phyloP scores from a whole-genome alignment of 2,797 vertebrate species.

The Rhinophrynus dorsalis region DNA sequence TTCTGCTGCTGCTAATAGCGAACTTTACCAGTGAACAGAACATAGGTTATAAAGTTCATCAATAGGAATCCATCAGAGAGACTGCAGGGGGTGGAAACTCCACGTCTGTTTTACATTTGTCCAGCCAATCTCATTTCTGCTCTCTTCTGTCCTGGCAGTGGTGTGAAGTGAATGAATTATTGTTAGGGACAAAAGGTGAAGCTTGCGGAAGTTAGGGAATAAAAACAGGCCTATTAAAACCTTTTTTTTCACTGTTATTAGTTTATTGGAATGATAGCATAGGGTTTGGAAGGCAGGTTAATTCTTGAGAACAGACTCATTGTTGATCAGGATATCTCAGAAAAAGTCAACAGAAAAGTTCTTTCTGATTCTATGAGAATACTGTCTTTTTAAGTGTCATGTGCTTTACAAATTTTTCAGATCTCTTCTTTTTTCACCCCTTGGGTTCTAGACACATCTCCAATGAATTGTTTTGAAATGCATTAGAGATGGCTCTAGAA shows the following conservation, averaged over 20 bases:
- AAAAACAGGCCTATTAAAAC: conserved; percentile 7
- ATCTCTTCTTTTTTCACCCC: no score
- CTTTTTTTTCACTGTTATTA: conserved; percentile 27
- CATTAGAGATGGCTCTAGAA: no score
- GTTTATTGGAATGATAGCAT: conserved; percentile 9
- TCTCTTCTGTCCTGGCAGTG: conserved; percentile 8
- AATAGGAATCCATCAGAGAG: conserved; percentile 36
- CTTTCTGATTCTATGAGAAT: no score
- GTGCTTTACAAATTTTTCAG: background rate
- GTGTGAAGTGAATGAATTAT: conserved; percentile 44
- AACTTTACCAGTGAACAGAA: conserved; percentile 5
- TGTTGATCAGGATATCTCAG: background rate
- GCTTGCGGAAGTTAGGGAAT: conserved; percentile 21
- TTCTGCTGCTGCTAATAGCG: conserved; percentile 15
- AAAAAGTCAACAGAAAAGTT: background rate
- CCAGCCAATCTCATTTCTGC: conserved; percentile 6
- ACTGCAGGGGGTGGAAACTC: conserved; percentile 28
- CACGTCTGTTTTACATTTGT: conserved; percentile 38
- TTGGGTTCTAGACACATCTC: no score
- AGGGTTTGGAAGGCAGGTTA: background rate
- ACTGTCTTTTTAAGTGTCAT: no score
- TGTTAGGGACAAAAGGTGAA: conserved; percentile 38
- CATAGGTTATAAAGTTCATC: conserved; percentile 39
- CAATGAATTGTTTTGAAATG: no score
- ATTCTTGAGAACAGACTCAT: background rate